Conservation (phyloP, 1,140 invertebrate species). For the Pseudachorutes palmiensis region DNA sequence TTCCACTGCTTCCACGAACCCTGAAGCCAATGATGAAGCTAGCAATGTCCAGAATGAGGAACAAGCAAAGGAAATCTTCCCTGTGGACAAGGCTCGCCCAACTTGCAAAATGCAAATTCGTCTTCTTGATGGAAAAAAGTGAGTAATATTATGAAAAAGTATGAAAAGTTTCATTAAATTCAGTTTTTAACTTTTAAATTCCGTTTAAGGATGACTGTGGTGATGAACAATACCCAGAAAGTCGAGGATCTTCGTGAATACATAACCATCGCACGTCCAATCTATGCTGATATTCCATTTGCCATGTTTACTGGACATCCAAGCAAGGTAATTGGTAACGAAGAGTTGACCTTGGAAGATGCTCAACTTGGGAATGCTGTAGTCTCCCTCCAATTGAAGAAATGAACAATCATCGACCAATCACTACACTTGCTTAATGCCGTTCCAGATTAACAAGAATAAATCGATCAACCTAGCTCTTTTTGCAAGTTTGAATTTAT, state of each 20-base stretch:
- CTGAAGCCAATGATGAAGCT: background rate
- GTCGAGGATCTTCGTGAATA: conserved; percentile 3
- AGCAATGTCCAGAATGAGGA: background rate
- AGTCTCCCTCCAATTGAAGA: background rate
- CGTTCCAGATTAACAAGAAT: no score
- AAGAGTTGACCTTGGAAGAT: background rate
- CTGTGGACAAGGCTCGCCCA: background rate
- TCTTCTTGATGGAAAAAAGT: conserved; percentile 9
- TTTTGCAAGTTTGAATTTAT: no score
- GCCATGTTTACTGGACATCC: background rate
- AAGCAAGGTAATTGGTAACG: background rate
- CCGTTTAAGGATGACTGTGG: background rate
- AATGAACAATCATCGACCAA: background rate
- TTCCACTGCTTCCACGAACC: background rate
- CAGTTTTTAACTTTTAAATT: background rate
- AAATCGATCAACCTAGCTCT: no score
- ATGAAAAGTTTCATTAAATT: background rate
- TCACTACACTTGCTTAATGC: background rate
- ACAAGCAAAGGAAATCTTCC: background rate
- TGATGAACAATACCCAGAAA: background rate
- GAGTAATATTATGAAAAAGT: background rate
- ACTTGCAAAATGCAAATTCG: conserved; percentile 12
- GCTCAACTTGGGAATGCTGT: background rate
- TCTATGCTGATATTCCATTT: background rate
- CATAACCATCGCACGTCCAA: background rate